Percentiles rank a stretch among this genome's conserved stretches.
Conservation (phyloP, 2,797 vertebrate genomes). For the Australoheros facetus region DNA sequence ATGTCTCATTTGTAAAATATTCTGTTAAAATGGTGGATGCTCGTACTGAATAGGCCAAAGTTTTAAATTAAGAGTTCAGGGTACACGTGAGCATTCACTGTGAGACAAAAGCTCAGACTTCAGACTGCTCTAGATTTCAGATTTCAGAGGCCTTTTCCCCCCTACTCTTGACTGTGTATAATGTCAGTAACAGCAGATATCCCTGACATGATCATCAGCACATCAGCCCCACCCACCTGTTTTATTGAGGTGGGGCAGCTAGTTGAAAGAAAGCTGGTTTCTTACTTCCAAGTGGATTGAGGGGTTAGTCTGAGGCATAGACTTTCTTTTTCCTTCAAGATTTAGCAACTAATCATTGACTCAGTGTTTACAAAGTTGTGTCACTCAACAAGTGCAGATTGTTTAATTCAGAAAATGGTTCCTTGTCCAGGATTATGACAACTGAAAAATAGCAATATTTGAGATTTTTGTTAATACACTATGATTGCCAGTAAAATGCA, state of each 20-base stretch:
- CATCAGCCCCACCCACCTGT: background rate
- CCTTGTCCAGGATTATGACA: background rate
- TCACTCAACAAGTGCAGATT: background rate
- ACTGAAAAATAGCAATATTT: background rate
- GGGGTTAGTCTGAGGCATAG: background rate
- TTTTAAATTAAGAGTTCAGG: background rate
- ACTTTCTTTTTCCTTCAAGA: background rate
- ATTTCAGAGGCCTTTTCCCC: background rate
- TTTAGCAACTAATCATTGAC: background rate
- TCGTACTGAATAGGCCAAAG: background rate
- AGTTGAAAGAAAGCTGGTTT: too few relatives aligned
- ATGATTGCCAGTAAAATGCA: background rate
- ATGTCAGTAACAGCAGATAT: background rate
- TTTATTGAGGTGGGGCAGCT: too few relatives aligned
- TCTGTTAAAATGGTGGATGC: background rate
- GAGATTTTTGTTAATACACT: background rate
- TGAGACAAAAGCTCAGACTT: background rate
- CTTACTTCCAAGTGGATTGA: background rate
- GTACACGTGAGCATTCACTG: background rate
- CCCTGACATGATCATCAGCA: background rate
- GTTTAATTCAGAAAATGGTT: background rate
- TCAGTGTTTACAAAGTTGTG: background rate
- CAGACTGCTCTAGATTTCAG: background rate
- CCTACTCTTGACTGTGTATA: background rate
- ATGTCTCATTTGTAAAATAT: background rate